Percentiles rank a stretch among this genome's conserved stretches.
Conservation (phyloP, 2,797 vertebrate species). For the Strix occidentalis region DNA sequence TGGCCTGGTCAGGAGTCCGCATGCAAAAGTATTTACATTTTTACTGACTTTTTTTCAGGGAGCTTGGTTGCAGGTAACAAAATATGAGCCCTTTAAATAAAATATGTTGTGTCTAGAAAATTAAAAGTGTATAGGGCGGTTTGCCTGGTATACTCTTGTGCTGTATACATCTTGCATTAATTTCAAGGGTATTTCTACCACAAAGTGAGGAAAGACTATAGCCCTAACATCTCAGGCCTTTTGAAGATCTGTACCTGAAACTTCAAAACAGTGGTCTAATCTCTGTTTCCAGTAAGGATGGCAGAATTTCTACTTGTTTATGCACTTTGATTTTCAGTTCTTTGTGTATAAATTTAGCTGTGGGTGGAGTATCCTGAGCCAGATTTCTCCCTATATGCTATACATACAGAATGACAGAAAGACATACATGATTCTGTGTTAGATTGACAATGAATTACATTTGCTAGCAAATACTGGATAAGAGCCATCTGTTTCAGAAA, state of each 20-base stretch:
- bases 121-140: neutral
- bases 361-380: constrained; percentile 19
- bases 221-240: neutral
- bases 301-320: constrained; percentile 25
- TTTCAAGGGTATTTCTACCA: constrained; percentile 22
- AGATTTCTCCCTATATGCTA: constrained; percentile 10
- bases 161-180: neutral
- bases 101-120: neutral
- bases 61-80: neutral
- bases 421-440: neutral
- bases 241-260: constrained; percentile 32
- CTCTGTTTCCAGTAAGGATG: neutral
- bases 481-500: constrained; percentile 62
- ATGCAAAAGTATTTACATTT: neutral
- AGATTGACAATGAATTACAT: constrained; percentile 50
- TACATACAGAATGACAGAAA: constrained; percentile 32
- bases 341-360: constrained; percentile 51
- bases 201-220: neutral
- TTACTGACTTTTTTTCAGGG: neutral
- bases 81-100: neutral
- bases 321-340: constrained; percentile 50
- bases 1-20: neutral
- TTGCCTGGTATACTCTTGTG: neutral
- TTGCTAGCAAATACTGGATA: constrained; percentile 39
- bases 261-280: constrained; percentile 40